Evolutionary conservation across 2,888 invertebrate species (phyloP).

Genomic region (Mesoligia furuncula): DNA sequence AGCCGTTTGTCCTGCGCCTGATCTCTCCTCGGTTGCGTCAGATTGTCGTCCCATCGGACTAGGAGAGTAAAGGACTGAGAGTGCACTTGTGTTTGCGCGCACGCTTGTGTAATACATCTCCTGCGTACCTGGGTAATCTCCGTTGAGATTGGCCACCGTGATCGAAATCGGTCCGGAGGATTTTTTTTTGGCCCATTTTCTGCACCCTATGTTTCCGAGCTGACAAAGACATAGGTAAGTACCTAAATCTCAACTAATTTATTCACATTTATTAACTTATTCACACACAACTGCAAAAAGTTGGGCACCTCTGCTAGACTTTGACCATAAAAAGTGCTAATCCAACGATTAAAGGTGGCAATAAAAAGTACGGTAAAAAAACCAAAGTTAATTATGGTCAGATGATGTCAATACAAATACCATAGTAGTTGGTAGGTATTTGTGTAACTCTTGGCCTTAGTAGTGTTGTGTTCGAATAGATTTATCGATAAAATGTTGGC

Average conservation of each 20-base stretch:
- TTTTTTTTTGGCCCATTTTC: neutral
- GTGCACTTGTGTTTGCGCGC: neutral
- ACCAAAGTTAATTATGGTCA: conserved; percentile 65
- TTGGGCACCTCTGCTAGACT: conserved; percentile 35
- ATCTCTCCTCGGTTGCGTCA: neutral
- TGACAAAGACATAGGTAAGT: neutral
- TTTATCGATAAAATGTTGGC: conserved; percentile 20
- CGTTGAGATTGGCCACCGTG: neutral
- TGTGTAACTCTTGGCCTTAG: conserved; percentile 1
- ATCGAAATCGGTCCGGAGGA: neutral
- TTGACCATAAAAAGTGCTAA: conserved; percentile 62
- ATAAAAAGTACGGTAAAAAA: conserved; percentile 57
- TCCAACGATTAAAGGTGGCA: conserved; percentile 56
- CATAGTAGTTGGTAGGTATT: neutral
- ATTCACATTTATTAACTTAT: neutral
- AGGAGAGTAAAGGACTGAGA: neutral
- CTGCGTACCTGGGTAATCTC: neutral
- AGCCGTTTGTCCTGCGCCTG: neutral
- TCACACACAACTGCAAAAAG: conserved; percentile 14
- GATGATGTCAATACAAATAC: conserved; percentile 71
- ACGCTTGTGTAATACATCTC: neutral
- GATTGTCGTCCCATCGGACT: neutral
- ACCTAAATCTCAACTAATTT: neutral
- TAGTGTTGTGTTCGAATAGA: conserved; percentile 25
- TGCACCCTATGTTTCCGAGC: neutral